Evolutionary conservation across 2,797 vertebrate species (phyloP).

Genomic region (Rhabdophis nuchalis): DNA sequence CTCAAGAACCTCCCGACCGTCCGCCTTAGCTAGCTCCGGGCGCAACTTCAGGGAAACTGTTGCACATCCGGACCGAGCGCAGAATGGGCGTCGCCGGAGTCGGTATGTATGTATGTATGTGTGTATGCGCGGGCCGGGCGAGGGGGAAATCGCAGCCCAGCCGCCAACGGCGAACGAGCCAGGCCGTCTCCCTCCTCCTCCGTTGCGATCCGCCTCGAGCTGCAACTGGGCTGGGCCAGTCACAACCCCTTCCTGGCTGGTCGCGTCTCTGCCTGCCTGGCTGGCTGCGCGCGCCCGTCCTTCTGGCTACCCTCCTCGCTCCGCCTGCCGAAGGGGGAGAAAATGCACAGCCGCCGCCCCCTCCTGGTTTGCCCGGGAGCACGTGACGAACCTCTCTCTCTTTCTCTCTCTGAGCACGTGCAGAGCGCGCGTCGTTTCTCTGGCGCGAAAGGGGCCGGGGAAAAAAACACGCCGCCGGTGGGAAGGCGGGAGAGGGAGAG

Average conservation of each 20-base stretch:
- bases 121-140: background rate
- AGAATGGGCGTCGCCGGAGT: background rate
- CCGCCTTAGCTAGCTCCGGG: background rate
- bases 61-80: conserved; percentile 51
- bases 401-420: conserved; percentile 16
- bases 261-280: background rate
- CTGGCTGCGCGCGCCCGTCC: background rate
- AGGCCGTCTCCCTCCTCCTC: background rate
- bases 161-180: conserved; percentile 45
- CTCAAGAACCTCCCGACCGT: background rate
- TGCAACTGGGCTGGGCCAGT: conserved; percentile 2
- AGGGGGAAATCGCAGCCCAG: too few relatives aligned
- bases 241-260: background rate
- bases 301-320: background rate
- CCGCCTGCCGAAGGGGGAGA: background rate
- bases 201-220: background rate
- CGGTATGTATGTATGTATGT: background rate
- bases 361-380: background rate
- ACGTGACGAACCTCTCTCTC: background rate
- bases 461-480: background rate
- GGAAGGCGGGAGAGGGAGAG: background rate
- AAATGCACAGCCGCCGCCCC: background rate
- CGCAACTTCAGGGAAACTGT: conserved; percentile 58
- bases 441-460: background rate
- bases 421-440: background rate